Evolutionary conservation across 2,797 vertebrate species (phyloP), one percentile per base, ranked within the genome.

Genomic region (Psittacula derbiana): DNA sequence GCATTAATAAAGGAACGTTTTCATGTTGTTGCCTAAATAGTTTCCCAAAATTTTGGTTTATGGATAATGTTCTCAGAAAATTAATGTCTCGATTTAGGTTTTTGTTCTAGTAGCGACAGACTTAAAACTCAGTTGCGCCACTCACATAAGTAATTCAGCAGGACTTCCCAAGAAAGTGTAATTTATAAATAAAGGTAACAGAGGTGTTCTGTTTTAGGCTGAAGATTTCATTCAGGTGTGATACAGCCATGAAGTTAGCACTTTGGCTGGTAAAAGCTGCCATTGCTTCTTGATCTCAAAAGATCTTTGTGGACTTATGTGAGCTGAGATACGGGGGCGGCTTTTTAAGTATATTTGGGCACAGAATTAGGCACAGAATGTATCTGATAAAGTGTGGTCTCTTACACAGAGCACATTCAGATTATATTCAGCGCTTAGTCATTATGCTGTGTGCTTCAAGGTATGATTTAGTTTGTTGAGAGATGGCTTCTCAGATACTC

Each of bases 371-470:
- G n/a, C 30, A 55, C 17, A 67, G 53, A 80, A 66, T 15, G 2
- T 67, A 21, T 70, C 36, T 2, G 3, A 47, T 55, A 44, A 83
- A 58, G 27, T 21, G 24, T 55, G 21, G 11, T 40, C 41, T 76
- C 16, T 82, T 30, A 46, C 80, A 41, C 2, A 3, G 74, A 75
- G 36, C 12, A 20, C 41, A 52, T 58, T 71, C 73, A 50, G 62
- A 53, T 53, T 84, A 40, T 69, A 36, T 46, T 86, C 57, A 81
- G 40, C 2, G 4, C 20, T 61, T 72, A 41, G 12, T 75, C 33
- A 38, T 52, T 83, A 25, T 31, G 49, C 43, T 83, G 27, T 82
- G 92, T 79, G 49, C 66, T 80, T 53, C 76, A 86, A 94, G 47
- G 21, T 44, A 55, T 0, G 0, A 11, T 85, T 88, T 90, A 31